These are phyloP conservation scores for Syngnathus floridae DNA, from an alignment of 2,113 vertebrate genomes.

Conservation along the genomic window DNA sequence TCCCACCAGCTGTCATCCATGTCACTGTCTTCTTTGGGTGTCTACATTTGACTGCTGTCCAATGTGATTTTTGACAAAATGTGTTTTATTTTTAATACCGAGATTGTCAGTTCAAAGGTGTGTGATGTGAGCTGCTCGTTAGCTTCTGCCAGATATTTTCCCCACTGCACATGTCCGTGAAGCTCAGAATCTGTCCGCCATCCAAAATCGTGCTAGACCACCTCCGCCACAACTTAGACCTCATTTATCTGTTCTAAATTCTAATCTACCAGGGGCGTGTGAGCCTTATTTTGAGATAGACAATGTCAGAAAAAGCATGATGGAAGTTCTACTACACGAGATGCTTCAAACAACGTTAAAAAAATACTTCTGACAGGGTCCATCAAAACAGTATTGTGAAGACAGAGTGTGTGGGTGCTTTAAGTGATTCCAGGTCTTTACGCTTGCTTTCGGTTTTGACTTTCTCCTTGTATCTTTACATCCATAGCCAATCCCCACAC, in stretches of 20 bases:
- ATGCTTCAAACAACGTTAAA: background rate
- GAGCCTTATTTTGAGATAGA: background rate
- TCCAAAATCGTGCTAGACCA: too few species aligned
- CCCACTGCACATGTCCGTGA: too few species aligned
- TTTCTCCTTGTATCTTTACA: background rate
- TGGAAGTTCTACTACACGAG: too few species aligned
- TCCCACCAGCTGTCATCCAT: slow-evolving; percentile 10
- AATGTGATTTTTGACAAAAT: background rate
- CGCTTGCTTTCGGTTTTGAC: background rate
- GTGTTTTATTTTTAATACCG: background rate
- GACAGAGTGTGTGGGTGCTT: background rate
- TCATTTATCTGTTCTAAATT: too few species aligned
- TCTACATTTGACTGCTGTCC: background rate
- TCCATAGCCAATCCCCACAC: background rate
- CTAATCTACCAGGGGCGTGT: background rate
- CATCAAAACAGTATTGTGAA: background rate
- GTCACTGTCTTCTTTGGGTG: background rate
- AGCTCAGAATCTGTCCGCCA: too few species aligned
- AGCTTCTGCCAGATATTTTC: too few species aligned
- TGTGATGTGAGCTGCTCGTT: background rate
- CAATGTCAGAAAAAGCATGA: background rate
- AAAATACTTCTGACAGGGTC: background rate
- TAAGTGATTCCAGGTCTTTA: background rate
- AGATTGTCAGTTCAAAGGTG: background rate
- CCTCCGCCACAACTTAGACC: too few species aligned